These are phyloP conservation scores for Bombylius major DNA, from an alignment of 2,888 invertebrate species.

Conservation along the genomic window DNA sequence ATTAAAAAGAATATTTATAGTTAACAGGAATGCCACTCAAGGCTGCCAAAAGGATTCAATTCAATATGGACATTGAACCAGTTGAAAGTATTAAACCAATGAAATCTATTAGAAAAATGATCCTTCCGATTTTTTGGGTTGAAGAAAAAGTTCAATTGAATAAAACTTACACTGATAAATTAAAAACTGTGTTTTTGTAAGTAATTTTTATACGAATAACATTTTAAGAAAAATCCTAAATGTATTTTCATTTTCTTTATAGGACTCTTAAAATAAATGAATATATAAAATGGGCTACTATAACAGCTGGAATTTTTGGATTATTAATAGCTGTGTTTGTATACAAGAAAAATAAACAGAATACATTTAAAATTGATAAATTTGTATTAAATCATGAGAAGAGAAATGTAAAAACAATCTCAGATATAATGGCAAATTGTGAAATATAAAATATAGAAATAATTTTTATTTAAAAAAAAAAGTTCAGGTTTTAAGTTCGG, in stretches of 20 bases:
- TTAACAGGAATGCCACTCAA: constrained; percentile 54
- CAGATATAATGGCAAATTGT: too few species aligned
- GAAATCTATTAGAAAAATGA: constrained; percentile 48
- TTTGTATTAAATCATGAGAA: neutral
- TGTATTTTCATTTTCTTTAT: constrained; percentile 18
- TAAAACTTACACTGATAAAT: constrained; percentile 51
- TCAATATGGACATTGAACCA: constrained; percentile 50
- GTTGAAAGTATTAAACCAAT: constrained; percentile 53
- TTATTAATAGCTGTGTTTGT: neutral
- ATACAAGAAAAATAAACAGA: neutral
- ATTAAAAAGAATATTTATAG: constrained; percentile 13
- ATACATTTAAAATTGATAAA: neutral
- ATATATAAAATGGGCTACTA: neutral
- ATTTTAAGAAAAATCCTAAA: too few species aligned
- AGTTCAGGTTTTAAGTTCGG: too few species aligned
- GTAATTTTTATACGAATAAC: constrained; percentile 9
- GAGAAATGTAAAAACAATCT: too few species aligned
- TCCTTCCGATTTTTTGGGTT: constrained; percentile 66
- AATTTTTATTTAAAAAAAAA: too few species aligned
- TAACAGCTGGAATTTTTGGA: neutral
- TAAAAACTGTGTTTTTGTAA: constrained; percentile 38
- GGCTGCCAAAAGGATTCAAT: constrained; percentile 62
- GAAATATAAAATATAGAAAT: too few species aligned
- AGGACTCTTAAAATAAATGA: neutral
- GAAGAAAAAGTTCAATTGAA: constrained; percentile 58